Evolutionary conservation across 2,113 vertebrate genomes (phyloP), one percentile per base, ranked within the genome.

Genomic region (Cyanoramphus novaezelandiae): DNA sequence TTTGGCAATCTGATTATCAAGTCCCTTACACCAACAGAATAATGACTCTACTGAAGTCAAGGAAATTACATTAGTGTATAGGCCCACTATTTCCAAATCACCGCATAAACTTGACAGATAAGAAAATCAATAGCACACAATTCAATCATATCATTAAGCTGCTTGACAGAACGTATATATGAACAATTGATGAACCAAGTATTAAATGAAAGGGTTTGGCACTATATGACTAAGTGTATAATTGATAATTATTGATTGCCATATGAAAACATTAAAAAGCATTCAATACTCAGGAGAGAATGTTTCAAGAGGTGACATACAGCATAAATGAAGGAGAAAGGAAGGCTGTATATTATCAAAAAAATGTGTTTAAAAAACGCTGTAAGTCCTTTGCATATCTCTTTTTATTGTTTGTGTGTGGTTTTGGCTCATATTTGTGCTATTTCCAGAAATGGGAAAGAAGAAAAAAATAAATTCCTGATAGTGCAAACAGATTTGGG

Each of bases 111-210:
- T 50, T 92, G 95, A 92, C 90, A 89, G 96, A 96, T 93, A 94
- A 94, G 96, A 93, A 96, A 97, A 97, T 96, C 95, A 87, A 97
- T 97, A 91, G 46, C 43, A 81, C 69, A 86, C 92, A 96, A 95
- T 96, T 97, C 95, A 96, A 95, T 96, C 94, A 95, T 97, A 88
- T 86, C 95, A 95, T 96, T 97, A 95, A 95, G 78, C 82, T 94
- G 81, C 93, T 95, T 97, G 96, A 96, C 92, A 92, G 91, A 94
- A 95, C 1, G 21, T 95, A 95, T 88, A 88, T 95, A 96, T 93
- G 96, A 95, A 97, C 92, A 97, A 95, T 96, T 95, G 97, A 97
- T 94, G 96, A 95, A 94, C 89, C 70, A 77, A 94, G 81, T 88
- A 97, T 95, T 96, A 96, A 94, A 95, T 97, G 94, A 94, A 95